Conservation (phyloP, 2,888 invertebrate species). For the Hyppa rectilinea region DNA sequence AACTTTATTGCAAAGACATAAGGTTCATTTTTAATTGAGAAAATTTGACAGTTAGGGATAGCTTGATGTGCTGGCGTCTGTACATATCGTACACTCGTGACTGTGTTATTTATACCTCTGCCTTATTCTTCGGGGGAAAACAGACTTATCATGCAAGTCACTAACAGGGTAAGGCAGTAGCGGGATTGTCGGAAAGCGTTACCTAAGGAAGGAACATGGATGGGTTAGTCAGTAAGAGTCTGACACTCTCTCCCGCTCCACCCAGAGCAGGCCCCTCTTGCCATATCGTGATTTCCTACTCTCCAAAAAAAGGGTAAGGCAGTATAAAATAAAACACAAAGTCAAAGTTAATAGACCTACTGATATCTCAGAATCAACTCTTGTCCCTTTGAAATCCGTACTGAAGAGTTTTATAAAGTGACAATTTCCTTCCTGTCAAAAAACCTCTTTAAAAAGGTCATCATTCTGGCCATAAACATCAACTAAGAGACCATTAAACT, state of each 20-base stretch:
- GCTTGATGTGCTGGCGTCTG: too few relatives aligned
- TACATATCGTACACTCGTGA: too few relatives aligned
- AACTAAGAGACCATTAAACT: conserved; percentile 41
- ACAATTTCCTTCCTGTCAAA: neutral
- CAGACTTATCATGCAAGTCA: neutral
- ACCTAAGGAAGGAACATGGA: too few relatives aligned
- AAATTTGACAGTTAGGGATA: too few relatives aligned
- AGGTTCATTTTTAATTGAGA: too few relatives aligned
- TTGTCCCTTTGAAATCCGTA: neutral
- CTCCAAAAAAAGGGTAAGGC: neutral
- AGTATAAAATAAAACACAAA: neutral
- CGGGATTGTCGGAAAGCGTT: too few relatives aligned
- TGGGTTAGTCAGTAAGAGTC: too few relatives aligned
- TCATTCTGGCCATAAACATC: conserved; percentile 11
- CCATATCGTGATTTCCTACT: too few relatives aligned
- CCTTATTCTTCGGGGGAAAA: neutral
- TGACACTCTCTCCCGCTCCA: too few relatives aligned
- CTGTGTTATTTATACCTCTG: neutral
- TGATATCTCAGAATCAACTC: neutral
- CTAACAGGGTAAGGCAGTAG: neutral
- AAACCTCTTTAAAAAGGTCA: neutral
- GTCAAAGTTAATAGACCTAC: neutral
- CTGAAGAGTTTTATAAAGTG: neutral
- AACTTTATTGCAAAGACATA: too few relatives aligned
- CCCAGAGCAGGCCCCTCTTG: too few relatives aligned